Evolutionary conservation across 2,113 vertebrate genomes (phyloP).

Genomic region (Tetrax tetrax): DNA sequence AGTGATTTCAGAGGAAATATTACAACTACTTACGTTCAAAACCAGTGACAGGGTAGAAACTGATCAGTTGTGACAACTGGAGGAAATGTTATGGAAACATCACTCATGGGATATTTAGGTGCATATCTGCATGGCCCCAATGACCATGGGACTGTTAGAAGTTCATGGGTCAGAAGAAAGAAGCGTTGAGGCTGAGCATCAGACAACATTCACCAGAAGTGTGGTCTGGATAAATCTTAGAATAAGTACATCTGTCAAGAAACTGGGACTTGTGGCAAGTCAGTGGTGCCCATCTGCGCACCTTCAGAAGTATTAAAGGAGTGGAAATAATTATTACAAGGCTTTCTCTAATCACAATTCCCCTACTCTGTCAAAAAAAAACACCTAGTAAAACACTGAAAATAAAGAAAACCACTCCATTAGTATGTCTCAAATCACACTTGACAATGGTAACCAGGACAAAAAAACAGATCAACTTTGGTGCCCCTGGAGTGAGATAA

Average conservation of each 20-base stretch:
- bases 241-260: background rate
- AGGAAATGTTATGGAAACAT: background rate
- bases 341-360: background rate
- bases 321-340: background rate
- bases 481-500: background rate
- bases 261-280: background rate
- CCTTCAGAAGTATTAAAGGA: background rate
- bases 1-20: background rate
- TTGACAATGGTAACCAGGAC: background rate
- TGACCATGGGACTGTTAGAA: background rate
- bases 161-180: background rate
- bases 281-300: background rate
- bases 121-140: background rate
- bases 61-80: background rate
- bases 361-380: background rate
- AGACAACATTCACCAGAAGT: background rate
- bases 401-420: background rate
- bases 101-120: background rate
- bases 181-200: background rate
- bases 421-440: background rate
- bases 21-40: background rate
- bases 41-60: accelerated
- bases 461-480: background rate
- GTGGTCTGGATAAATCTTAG: background rate
- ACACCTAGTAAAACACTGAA: background rate